These are phyloP conservation scores for Plebejus melissa DNA, from an alignment of 2,888 invertebrate genomes.

Conservation along the genomic window DNA sequence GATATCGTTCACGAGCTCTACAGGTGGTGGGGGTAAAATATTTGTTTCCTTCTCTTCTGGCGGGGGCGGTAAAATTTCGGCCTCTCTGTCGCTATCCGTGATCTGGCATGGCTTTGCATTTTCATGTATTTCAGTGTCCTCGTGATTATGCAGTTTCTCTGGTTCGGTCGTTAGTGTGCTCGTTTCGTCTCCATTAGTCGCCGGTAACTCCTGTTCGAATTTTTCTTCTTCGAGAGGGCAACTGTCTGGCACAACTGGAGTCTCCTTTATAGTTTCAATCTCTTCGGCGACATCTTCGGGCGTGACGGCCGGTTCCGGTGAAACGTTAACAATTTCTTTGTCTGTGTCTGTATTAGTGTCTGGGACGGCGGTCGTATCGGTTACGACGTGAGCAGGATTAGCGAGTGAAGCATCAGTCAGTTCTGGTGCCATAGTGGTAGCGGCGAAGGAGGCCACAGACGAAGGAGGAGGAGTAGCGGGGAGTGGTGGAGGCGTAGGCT, in stretches of 20 bases:
- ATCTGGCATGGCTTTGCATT: background rate
- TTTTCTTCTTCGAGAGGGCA: conserved; percentile 19
- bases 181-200: background rate
- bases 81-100: background rate
- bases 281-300: conserved; percentile 29
- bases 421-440: conserved; percentile 82
- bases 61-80: background rate
- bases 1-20: background rate
- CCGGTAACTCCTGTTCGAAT: background rate
- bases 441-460: conserved; percentile 86
- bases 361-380: conserved; percentile 50
- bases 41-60: background rate
- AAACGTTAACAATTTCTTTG: conserved; percentile 40
- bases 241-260: background rate
- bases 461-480: conserved; percentile 87
- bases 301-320: conserved; percentile 37
- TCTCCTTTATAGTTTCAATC: background rate
- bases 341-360: conserved; percentile 45
- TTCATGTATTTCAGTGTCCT: background rate
- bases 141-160: background rate
- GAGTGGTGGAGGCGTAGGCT: conserved; percentile 84
- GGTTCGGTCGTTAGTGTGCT: background rate
- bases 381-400: conserved; percentile 59
- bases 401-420: conserved; percentile 65
- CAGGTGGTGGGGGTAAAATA: conserved; percentile 11